Percentiles rank a stretch among this genome's conserved stretches.
Evolutionary conservation across 2,797 vertebrate genomes (phyloP).

Genomic region (Eulemur mongoz): DNA sequence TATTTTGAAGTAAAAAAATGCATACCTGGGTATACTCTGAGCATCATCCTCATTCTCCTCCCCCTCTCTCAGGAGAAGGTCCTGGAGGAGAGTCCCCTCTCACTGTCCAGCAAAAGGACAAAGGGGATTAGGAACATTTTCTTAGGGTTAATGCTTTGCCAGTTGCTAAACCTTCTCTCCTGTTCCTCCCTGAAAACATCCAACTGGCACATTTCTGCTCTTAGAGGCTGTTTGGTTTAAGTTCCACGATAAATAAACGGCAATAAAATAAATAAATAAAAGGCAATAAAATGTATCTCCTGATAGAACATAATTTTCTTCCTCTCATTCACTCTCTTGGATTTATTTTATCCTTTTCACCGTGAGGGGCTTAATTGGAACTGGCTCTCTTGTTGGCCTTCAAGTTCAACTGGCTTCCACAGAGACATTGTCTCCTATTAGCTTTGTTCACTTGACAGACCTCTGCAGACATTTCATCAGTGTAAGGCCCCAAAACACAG

Average conservation of each 20-base stretch:
- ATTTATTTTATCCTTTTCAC: conserved; percentile 8
- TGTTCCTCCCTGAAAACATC: neutral
- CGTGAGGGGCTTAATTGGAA: neutral
- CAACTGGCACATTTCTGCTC: neutral
- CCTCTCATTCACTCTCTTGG: neutral
- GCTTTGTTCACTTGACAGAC: neutral
- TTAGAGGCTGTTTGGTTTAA: neutral
- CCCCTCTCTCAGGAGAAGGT: neutral
- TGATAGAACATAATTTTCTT: neutral
- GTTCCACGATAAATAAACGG: neutral
- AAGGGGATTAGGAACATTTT: neutral
- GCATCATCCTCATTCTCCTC: fast-evolving
- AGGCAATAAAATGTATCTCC: neutral
- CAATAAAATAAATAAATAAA: neutral
- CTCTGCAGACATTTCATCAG: neutral
- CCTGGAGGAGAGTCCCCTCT: neutral
- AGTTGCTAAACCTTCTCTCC: neutral
- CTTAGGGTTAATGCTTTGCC: neutral
- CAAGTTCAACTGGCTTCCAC: neutral
- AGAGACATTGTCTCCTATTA: neutral
- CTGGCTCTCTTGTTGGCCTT: neutral
- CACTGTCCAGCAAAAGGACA: neutral
- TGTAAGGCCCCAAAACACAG: neutral
- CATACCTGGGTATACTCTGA: neutral
- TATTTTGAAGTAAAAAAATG: no score